Conservation (phyloP, 2,888 invertebrate genomes). For the Cheilosia scutellata region DNA sequence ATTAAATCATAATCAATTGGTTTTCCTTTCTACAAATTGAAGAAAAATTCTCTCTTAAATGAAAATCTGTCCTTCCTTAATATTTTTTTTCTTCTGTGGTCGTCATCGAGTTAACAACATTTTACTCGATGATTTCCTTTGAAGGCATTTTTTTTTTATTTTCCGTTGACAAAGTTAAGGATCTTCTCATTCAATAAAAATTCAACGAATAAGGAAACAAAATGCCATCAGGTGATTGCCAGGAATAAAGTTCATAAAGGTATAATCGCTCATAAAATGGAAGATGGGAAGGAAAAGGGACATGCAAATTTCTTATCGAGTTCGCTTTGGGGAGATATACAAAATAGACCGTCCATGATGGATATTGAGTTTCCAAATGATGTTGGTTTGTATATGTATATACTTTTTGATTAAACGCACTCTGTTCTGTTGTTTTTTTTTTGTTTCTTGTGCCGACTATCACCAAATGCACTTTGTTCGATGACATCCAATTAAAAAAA, state of each 20-base stretch:
- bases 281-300: constrained; percentile 5
- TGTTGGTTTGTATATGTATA: too few species aligned
- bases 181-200: constrained; percentile 45
- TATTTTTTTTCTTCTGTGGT: constrained; percentile 9
- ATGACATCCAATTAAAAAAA: too few species aligned
- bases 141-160: constrained; percentile 35
- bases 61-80: constrained; percentile 38
- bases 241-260: constrained; percentile 25
- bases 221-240: constrained; percentile 31
- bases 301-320: constrained; percentile 12
- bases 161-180: constrained; percentile 41
- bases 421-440: too few species aligned
- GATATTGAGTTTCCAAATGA: too few species aligned
- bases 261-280: constrained; percentile 14
- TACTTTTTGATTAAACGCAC: too few species aligned
- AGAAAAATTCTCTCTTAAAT: constrained; percentile 50
- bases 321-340: not conserved
- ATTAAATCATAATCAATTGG: constrained; percentile 69
- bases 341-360: too few species aligned
- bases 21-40: constrained; percentile 65
- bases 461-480: too few species aligned
- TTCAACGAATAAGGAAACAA: constrained; percentile 9
- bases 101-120: constrained; percentile 51
- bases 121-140: constrained; percentile 55
- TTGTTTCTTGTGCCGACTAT: too few species aligned